Base-by-base conservation (phyloP, 2,113 vertebrate genomes). In the Raja brachyura region DNA sequence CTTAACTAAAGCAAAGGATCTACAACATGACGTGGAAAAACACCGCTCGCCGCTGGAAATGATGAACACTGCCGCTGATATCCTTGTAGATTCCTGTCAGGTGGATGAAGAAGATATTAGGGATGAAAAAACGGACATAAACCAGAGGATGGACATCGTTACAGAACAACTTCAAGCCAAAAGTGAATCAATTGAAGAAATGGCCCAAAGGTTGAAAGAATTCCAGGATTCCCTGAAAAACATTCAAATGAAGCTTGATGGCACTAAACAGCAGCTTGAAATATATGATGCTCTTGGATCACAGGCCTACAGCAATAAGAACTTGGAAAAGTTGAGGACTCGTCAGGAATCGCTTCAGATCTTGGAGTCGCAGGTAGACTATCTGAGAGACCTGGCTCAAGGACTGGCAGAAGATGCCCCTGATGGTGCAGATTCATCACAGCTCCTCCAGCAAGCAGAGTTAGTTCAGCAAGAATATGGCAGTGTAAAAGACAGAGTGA, bases 251-350 rank as follows among this genome's bases (percentile, higher is more conserved):
- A 98, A 98, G 93, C 96, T 99, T 76, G 98, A 99, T 95, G 97
- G 97, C 22, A 97, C 98, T 0, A 98, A 96, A 93, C 98, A 99
- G 94, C 98, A 99, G 94, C 96, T 99, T 68, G 98, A 99, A 94
- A 98, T 99, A 93, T 98, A 99, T 48, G 98, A 99, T 73, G 98
- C 99, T 0, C 95, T 99, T 0, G 98, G 99, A 48, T 96, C 98
- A 0, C 99, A 99, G 95, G 98, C 98, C 0, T 99, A 98, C 95
- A 99, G 98, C 94, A 98, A 96, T 59, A 99, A 99, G 96, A 99
- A 99, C 93, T 94, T 99, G 94, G 99, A 99, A 95, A 97, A 98
- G 86, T 95, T 99, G 75, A 96, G 97, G 74, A 95, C 96, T 1
- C 98, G 99, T 93, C 98, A 98, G 94, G 98, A 98, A 94, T 96